A percentile compares a stretch with the other conserved stretches of the same genome.
Conservation (phyloP, 1,140 invertebrate species). For the Stenopsyche tienmushanensis region DNA sequence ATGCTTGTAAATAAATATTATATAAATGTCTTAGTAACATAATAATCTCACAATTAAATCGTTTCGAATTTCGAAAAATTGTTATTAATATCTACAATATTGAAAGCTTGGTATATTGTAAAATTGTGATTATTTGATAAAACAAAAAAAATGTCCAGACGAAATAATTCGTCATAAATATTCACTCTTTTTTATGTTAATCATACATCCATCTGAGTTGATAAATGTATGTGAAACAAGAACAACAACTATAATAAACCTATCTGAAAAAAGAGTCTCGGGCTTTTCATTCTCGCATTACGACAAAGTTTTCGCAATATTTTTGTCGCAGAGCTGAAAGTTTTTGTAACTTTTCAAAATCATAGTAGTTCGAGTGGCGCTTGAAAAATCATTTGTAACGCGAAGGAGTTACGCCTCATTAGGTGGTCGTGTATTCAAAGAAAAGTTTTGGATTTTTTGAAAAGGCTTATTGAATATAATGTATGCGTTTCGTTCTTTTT, state of each 20-base stretch:
- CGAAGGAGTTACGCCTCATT: too few relatives aligned
- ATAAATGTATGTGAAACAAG: background rate
- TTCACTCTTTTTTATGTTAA: background rate
- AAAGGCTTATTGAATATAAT: too few relatives aligned
- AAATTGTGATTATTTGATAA: background rate
- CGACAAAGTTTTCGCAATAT: background rate
- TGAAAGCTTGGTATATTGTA: too few relatives aligned
- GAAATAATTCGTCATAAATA: background rate
- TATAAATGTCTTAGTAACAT: too few relatives aligned
- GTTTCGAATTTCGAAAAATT: too few relatives aligned
- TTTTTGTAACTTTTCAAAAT: background rate
- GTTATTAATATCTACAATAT: too few relatives aligned
- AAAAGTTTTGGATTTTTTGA: too few relatives aligned
- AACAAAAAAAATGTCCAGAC: background rate
- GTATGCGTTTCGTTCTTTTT: too few relatives aligned
- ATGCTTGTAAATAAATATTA: too few relatives aligned
- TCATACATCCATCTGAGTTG: background rate
- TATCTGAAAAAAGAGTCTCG: background rate
- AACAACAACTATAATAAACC: background rate
- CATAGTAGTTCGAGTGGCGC: background rate
- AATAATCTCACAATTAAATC: too few relatives aligned
- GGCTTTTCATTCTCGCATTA: conserved; percentile 3
- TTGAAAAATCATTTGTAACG: conserved; percentile 10
- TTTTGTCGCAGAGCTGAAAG: background rate
- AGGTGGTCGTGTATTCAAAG: too few relatives aligned